A percentile compares a stretch with the other conserved stretches of the same genome.
These are phyloP conservation scores for Rotaria magnacalcarata DNA, from an alignment of 2,888 invertebrate species.

Conservation along the genomic window DNA sequence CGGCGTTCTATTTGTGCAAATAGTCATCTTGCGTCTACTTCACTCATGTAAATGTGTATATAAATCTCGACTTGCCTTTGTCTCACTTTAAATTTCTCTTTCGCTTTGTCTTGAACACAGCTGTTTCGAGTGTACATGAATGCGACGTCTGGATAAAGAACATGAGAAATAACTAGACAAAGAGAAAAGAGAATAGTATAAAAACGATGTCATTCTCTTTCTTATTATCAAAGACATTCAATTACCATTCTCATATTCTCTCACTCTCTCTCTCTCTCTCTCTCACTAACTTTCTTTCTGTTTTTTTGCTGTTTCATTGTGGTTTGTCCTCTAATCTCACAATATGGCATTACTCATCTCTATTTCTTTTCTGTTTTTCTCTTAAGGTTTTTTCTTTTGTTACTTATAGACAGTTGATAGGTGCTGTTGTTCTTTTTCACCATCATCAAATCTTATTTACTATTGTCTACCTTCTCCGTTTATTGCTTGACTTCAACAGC, in stretches of 20 bases:
- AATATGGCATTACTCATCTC: neutral
- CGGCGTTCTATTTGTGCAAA: neutral
- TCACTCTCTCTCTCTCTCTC: neutral
- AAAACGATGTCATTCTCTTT: neutral
- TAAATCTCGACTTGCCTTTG: neutral
- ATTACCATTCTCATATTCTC: conserved; percentile 14
- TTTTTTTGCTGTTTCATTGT: neutral
- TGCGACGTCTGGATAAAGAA: conserved; percentile 1
- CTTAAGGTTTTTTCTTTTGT: neutral
- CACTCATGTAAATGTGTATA: neutral
- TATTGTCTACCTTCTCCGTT: neutral
- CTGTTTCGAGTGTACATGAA: neutral
- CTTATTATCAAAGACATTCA: conserved; percentile 7
- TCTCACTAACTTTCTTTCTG: neutral
- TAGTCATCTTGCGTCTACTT: neutral
- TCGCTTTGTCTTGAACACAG: neutral
- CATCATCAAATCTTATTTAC: neutral
- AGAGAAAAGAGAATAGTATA: neutral
- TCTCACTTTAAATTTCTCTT: neutral
- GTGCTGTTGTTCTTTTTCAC: neutral
- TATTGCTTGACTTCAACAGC: neutral
- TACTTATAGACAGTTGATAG: conserved; percentile 2
- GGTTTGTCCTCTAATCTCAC: neutral
- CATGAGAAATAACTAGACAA: neutral
- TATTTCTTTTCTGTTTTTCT: neutral